Evolutionary conservation across 2,797 vertebrate genomes (phyloP).

Genomic region (Enteromius viviparus): DNA sequence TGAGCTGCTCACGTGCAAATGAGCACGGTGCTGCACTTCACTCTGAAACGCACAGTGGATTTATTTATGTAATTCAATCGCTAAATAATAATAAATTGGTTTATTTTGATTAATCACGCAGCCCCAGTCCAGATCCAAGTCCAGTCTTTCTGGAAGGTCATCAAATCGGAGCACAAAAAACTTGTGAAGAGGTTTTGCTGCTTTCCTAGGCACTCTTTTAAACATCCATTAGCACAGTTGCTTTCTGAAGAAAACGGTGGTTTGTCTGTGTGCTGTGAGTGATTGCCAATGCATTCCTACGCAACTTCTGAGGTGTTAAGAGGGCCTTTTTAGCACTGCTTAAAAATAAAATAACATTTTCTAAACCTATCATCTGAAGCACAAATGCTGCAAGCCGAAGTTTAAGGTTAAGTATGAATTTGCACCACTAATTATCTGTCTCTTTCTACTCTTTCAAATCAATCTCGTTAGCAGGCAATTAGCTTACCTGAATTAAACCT

Average conservation of each 20-base stretch:
- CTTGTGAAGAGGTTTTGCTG: not conserved
- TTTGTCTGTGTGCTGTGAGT: not conserved
- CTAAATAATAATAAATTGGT: not conserved
- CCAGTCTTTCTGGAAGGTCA: not conserved
- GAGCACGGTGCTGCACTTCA: not conserved
- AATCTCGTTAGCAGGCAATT: not conserved
- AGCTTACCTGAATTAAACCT: not conserved
- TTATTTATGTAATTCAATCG: not conserved
- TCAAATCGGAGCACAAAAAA: not conserved
- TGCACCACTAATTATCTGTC: not conserved
- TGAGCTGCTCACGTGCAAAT: not conserved
- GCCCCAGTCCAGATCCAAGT: not conserved
- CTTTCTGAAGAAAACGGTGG: not conserved
- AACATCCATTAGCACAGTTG: not conserved
- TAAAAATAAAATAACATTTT: not conserved
- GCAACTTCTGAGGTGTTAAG: not conserved
- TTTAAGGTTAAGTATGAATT: slow-evolving; percentile 3
- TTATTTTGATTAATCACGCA: not conserved
- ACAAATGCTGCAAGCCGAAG: not conserved
- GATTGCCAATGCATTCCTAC: slow-evolving; percentile 1
- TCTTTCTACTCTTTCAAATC: not conserved
- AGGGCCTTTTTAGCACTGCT: not conserved
- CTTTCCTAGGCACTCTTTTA: not conserved
- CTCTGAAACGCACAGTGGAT: not conserved
- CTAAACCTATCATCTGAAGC: not conserved